A percentile compares a stretch with the other conserved stretches of the same genome.
phyloP scores from a whole-genome alignment of 2,113 vertebrate species.

The Daboia siamensis region DNA sequence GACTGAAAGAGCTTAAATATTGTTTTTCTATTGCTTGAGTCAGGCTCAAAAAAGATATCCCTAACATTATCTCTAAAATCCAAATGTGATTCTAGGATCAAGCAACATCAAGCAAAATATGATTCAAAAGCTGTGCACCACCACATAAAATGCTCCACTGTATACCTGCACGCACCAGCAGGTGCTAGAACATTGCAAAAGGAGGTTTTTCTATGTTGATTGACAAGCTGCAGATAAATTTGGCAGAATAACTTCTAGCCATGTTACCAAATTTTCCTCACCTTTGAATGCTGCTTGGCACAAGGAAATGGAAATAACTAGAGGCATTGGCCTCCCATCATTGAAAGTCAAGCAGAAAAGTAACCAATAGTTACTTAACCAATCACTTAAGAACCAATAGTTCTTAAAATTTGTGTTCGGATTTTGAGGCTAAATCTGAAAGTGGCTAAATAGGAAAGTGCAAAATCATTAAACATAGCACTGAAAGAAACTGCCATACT shows the following conservation, averaged over 20 bases:
- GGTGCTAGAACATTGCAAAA: neutral
- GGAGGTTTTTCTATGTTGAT: neutral
- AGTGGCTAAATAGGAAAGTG: neutral
- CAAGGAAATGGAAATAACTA: neutral
- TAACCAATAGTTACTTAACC: neutral
- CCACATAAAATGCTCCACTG: neutral
- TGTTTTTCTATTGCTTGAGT: neutral
- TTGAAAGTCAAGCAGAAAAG: constrained; percentile 20
- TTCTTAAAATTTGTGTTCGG: neutral
- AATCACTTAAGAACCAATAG: too few species aligned
- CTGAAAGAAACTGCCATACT: constrained; percentile 2
- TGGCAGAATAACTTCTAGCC: constrained; percentile 12
- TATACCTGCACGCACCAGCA: neutral
- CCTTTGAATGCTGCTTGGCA: constrained; percentile 15
- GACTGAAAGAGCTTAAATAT: neutral
- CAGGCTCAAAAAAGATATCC: neutral
- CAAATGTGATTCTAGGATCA: neutral
- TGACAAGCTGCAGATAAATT: neutral
- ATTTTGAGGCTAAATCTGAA: constrained; percentile 13
- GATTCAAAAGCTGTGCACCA: neutral
- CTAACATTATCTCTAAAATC: neutral
- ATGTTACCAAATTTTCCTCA: constrained; percentile 14
- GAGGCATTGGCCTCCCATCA: neutral
- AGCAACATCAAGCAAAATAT: neutral
- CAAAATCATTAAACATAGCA: neutral